Evolutionary conservation across 1,140 invertebrate species (phyloP), one percentile per base, ranked within the genome.

Genomic region (Dysdera silvatica): DNA sequence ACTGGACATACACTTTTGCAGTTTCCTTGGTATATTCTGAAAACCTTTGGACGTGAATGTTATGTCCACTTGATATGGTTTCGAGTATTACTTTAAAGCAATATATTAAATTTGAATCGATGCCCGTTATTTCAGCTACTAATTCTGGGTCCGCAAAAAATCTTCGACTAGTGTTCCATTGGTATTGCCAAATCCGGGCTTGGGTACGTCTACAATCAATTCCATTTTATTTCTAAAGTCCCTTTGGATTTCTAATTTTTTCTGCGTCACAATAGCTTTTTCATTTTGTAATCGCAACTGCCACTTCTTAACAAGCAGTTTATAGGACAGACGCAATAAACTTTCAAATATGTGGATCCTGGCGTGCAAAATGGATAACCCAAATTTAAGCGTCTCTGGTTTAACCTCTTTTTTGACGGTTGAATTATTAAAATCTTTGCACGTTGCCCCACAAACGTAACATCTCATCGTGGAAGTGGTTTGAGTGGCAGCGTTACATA

Each of bases 401-500:
- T 65, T 59, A 10, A 71, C 55, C 71, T 52, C 7, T 53, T 57
- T 71, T 64, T 59, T 16, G 2, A 67, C 12, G 32, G 69, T 58
- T 52, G 75, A 61, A 40, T 73, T 66, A 55, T 78, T 78, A 54
- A 78, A 75, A 16, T n/a, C 20, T 74, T 56, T 71, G 2, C 72
- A 40, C 16, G 71, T 75, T 24, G 49, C 35, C 16, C 67, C 66
- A 67, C 74, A 77, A 28, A 77, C 71, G 61, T 74, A 77, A 59
- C 76, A 79, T 16, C 69, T 65, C 47, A 61, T 66, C 14, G 75
- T 70, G 18, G 74, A 78, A 57, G 47, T 68, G 29, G 71, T 77
- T 0, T 53, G 52, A 14, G 73, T 74, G 20, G 73, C 57, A 8
- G 73, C 72, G 66, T 79, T 77, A 45, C 73, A 75, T 4, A 77